Evolutionary conservation across 1,140 invertebrate species (phyloP).

Genomic region (Rhyzopertha dominica): DNA sequence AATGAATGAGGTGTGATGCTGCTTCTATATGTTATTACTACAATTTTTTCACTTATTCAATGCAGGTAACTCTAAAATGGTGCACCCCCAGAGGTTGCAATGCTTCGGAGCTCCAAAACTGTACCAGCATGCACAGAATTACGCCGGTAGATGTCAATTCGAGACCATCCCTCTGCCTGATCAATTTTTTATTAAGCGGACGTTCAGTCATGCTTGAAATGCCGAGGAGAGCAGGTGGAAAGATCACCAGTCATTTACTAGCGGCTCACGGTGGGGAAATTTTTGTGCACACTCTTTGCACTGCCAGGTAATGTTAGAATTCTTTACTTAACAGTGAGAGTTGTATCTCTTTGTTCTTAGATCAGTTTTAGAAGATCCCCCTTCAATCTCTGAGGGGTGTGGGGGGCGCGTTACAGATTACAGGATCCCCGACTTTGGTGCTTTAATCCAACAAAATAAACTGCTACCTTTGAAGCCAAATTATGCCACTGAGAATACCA

Average conservation of each 20-base stretch:
- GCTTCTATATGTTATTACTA: not conserved
- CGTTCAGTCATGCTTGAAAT: constrained; percentile 93
- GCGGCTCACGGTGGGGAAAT: constrained; percentile 94
- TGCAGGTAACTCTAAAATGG: constrained; percentile 86
- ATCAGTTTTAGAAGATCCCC: constrained; percentile 90
- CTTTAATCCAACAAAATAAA: constrained; percentile 80
- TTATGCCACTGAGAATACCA: constrained; percentile 39
- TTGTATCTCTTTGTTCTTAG: constrained; percentile 19
- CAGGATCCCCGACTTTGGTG: constrained; percentile 78
- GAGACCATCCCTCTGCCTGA: constrained; percentile 90
- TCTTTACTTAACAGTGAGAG: not conserved
- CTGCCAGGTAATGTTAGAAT: constrained; percentile 51
- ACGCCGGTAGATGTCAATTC: constrained; percentile 95
- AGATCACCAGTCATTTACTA: constrained; percentile 88
- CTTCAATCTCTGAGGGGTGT: constrained; percentile 88
- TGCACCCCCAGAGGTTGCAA: constrained; percentile 86
- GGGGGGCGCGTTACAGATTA: constrained; percentile 94
- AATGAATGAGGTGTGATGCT: not conserved
- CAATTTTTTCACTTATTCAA: constrained; percentile 52
- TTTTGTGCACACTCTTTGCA: constrained; percentile 88
- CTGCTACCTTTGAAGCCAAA: constrained; percentile 62
- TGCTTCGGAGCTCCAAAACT: constrained; percentile 71
- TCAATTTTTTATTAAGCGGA: constrained; percentile 92
- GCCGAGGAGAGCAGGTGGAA: constrained; percentile 78
- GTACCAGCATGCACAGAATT: constrained; percentile 78